Percentiles rank a stretch among this genome's conserved stretches.
phyloP scores from a whole-genome alignment of 2,113 vertebrate genomes.

The Paradisaea rubra region DNA sequence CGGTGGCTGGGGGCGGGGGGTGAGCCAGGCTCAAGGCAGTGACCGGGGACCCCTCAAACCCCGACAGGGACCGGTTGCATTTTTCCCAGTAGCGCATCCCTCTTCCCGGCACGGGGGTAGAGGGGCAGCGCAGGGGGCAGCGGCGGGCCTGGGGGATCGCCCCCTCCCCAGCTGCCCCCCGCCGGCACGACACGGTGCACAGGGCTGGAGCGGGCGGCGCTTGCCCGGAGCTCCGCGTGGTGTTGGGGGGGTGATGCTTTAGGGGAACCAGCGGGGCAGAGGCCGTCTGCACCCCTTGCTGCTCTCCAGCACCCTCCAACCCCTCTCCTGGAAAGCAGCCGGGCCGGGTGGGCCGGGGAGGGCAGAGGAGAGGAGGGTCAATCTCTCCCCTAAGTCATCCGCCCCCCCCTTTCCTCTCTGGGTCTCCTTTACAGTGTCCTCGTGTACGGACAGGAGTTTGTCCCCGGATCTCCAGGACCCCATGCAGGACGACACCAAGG shows the following conservation, averaged over 20 bases:
- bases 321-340: neutral
- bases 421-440: conserved; percentile 83
- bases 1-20: neutral
- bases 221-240: neutral
- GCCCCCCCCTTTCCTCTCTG: conserved; percentile 1
- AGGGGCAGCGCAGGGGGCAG: neutral
- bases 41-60: neutral
- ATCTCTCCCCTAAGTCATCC: neutral
- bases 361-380: neutral
- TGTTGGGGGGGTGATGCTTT: neutral
- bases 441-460: conserved; percentile 96
- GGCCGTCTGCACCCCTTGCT: neutral
- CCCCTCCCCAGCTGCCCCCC: neutral
- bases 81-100: neutral
- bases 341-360: neutral
- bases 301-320: neutral
- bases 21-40: neutral
- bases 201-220: neutral
- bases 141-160: neutral
- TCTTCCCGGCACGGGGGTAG: neutral
- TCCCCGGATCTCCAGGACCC: conserved; percentile 94
- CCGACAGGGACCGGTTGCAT: neutral
- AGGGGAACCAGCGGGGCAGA: neutral
- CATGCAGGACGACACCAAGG: conserved; percentile 91
- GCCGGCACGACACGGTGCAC: fast-evolving